A percentile compares a stretch with the other conserved stretches of the same genome.
These are phyloP conservation scores for Corythoichthys intestinalis DNA, from an alignment of 2,113 vertebrate genomes.

Conservation along the genomic window DNA sequence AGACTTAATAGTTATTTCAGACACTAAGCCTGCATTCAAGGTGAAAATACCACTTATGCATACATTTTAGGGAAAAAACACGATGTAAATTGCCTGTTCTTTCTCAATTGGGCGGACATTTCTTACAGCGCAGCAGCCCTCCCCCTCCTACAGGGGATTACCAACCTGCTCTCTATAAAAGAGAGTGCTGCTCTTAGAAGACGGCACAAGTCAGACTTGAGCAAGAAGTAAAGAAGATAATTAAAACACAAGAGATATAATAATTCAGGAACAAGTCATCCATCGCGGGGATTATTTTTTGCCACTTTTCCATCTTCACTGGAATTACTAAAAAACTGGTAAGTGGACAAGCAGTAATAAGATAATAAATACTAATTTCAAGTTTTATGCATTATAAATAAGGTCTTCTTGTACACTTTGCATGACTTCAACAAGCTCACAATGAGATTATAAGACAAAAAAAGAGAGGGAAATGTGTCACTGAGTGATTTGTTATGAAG, in stretches of 20 bases:
- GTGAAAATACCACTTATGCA: neutral
- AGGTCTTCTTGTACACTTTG: neutral
- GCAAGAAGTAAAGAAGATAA: neutral
- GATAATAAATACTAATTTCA: neutral
- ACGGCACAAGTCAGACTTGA: too few species aligned
- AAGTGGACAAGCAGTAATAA: neutral
- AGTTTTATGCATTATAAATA: neutral
- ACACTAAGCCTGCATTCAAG: neutral
- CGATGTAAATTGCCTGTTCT: neutral
- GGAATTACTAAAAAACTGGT: neutral
- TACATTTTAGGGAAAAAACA: neutral
- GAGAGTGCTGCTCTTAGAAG: too few species aligned
- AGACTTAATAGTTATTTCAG: neutral
- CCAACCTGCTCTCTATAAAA: constrained; percentile 14
- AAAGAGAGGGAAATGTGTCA: neutral
- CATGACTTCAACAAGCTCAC: neutral
- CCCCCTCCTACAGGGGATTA: neutral
- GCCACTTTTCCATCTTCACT: neutral
- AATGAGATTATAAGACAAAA: neutral
- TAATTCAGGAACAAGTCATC: neutral
- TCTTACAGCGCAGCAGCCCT: constrained; percentile 10
- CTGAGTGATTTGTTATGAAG: neutral
- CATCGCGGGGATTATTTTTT: neutral
- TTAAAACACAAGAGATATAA: neutral
- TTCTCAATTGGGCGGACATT: neutral